Conservation (phyloP, 2,797 vertebrate species). For the Mastacembelus armatus region DNA sequence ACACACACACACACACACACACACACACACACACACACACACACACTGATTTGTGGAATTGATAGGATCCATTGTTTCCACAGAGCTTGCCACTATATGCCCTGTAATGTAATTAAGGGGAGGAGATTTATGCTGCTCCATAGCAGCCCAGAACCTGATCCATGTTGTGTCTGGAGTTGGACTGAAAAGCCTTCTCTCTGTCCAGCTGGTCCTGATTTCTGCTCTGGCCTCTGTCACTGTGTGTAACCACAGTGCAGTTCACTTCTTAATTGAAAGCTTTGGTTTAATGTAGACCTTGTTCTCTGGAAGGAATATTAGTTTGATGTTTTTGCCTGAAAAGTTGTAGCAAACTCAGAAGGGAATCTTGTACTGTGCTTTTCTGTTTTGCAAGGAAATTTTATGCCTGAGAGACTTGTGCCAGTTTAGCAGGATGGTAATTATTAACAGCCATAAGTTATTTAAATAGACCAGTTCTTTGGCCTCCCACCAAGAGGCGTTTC, state of each 20-base stretch:
- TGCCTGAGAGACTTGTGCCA: conserved; percentile 43
- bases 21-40: conserved; percentile 55
- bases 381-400: conserved; percentile 21
- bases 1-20: conserved; percentile 34
- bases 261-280: conserved; percentile 51
- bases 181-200: conserved; percentile 86
- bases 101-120: conserved; percentile 96
- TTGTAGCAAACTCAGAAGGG: conserved; percentile 2
- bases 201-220: conserved; percentile 93
- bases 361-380: conserved; percentile 14
- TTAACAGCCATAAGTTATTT: conserved; percentile 77
- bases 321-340: conserved; percentile 72
- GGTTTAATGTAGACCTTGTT: conserved; percentile 25
- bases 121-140: conserved; percentile 93
- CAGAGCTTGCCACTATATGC: conserved; percentile 90
- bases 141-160: conserved; percentile 95
- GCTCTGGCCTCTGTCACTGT: conserved; percentile 84
- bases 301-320: conserved; percentile 1
- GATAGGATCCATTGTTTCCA: conserved; percentile 94
- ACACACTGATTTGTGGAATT: conserved; percentile 88
- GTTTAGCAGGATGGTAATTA: conserved; percentile 76
- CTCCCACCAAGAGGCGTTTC: conserved; percentile 62
- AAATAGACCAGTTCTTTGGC: conserved; percentile 44
- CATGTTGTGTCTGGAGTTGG: conserved; percentile 89
- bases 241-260: conserved; percentile 42